These are phyloP conservation scores for Bothrops jararaca DNA, from an alignment of 2,113 vertebrate species.

Conservation along the genomic window DNA sequence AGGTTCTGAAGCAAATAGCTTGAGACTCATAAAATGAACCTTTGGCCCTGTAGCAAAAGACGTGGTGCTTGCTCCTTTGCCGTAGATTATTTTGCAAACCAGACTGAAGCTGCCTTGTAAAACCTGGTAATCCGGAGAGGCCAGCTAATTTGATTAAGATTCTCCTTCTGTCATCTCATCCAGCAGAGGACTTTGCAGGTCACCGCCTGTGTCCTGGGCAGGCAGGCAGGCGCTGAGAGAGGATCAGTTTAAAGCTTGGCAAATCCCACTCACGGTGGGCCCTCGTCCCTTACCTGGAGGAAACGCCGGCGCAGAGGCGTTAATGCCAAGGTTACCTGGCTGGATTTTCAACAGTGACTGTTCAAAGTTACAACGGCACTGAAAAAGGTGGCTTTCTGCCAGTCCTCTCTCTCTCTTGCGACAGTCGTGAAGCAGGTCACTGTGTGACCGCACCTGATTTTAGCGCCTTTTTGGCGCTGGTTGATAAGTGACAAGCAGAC, in stretches of 20 bases:
- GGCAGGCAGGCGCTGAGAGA: background rate
- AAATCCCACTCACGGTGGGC: background rate
- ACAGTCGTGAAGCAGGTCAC: too few species aligned
- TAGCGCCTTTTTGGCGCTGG: too few species aligned
- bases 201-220: background rate
- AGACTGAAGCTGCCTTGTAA: background rate
- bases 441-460: too few species aligned
- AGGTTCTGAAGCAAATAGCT: background rate
- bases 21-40: background rate
- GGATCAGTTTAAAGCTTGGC: slow-evolving; percentile 16
- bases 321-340: background rate
- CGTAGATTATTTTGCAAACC: background rate
- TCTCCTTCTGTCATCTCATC: background rate
- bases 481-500: too few species aligned
- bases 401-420: too few species aligned
- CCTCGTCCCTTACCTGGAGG: background rate
- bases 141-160: slow-evolving; percentile 28
- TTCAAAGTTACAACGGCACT: too few species aligned
- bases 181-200: background rate
- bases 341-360: too few species aligned
- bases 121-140: background rate
- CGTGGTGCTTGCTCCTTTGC: background rate
- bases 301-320: background rate
- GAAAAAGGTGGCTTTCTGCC: too few species aligned
- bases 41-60: background rate